Conservation (phyloP, 2,797 vertebrate genomes). For the Galago senegalensis region DNA sequence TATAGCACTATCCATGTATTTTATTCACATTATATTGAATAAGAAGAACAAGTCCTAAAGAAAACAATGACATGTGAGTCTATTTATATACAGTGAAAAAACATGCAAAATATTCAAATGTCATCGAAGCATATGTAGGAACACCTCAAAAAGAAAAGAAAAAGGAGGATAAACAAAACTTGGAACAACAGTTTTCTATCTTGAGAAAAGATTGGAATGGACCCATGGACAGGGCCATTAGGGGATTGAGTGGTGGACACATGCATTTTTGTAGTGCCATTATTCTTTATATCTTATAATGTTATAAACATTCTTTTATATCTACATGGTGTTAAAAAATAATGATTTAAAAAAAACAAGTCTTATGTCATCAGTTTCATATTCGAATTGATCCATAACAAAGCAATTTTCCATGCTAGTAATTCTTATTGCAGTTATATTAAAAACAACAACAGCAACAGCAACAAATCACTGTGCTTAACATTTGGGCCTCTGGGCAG, state of each 20-base stretch:
- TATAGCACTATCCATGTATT: neutral
- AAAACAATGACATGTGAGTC: neutral
- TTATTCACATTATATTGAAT: neutral
- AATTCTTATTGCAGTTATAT: constrained; percentile 35
- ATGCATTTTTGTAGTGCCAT: neutral
- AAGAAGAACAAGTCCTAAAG: neutral
- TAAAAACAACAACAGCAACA: neutral
- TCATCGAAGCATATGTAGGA: neutral
- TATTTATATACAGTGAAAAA: constrained; percentile 39
- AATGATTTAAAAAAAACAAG: neutral
- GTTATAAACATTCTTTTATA: neutral
- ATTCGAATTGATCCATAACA: constrained; percentile 46
- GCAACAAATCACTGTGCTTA: neutral
- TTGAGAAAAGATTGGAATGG: neutral
- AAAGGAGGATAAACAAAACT: neutral
- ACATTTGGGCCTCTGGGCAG: neutral
- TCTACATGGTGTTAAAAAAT: neutral
- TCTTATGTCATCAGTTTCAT: constrained; percentile 38
- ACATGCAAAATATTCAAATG: neutral
- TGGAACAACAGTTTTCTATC: neutral
- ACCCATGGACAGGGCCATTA: neutral
- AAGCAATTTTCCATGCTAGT: constrained; percentile 69
- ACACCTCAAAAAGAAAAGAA: neutral
- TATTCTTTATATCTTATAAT: neutral
- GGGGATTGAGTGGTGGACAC: neutral